Base-by-base conservation (phyloP, 2,113 vertebrate species). In the Delphinus delphis region DNA sequence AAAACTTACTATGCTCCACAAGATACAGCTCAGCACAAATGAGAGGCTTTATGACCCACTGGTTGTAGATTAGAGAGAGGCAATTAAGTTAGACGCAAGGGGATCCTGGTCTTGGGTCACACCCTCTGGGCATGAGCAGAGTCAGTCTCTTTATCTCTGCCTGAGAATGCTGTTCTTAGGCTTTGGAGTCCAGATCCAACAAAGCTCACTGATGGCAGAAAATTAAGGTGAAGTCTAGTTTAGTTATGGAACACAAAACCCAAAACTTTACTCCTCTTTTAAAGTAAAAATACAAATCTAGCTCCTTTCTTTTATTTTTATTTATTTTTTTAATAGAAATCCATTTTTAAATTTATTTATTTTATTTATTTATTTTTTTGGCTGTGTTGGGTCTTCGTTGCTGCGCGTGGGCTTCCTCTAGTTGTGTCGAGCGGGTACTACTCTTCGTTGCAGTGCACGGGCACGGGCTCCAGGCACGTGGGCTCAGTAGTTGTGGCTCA, bases 251-350 rank as follows among this genome's bases (percentile, higher is more conserved):
- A 88, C 53, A 5, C 25, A n/a, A 87, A 88, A 47, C 82, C n/a
- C 10, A 71, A 83, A 33, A 73, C 36, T 63, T 89, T 58, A 60
- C 25, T 65, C 33, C 38, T 58, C n/a, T 41, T 83, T 76, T 31
- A 50, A 92, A 53, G 90, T 38, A 38, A 74, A 81, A 88, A 65
- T 77, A 62, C 68, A 96, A 89, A 85, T 76, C 60, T 23, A 74
- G 18, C 10, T 83, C 3, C 12, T 94, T 80, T 9, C 41, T 81
- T 74, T 88, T 92, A 65, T 38, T 38, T 38, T 38, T 38, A 38
- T 38, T 38, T 38, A 38, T 38, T 38, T 38, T 38, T 38, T 38
- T 38, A 38, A 38, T 38, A 38, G 38, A 38, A 38, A 38, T 38
- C 38, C 38, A 38, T 38, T 38, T 38, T 38, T 38, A 38, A 38